phyloP scores from a whole-genome alignment of 1,140 invertebrate genomes.

The Sycophaga agraensis region DNA sequence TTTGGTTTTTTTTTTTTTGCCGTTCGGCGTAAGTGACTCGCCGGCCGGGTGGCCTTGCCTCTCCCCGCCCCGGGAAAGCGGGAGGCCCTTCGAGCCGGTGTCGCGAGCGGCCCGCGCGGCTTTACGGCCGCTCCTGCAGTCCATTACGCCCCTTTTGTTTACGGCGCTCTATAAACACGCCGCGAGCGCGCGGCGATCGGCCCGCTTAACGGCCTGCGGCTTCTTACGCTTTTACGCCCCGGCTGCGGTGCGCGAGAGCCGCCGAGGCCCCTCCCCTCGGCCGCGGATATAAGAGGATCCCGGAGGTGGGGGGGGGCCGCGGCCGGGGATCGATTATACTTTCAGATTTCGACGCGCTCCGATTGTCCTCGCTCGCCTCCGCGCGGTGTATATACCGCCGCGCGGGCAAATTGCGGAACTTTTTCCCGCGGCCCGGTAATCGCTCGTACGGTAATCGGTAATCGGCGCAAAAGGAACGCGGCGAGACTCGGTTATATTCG shows the following conservation, averaged over 20 bases:
- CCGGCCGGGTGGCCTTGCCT: too few species aligned
- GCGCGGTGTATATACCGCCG: too few species aligned
- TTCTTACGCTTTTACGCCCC: slow-evolving; percentile 44
- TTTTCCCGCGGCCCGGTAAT: slow-evolving; percentile 39
- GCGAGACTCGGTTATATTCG: too few species aligned
- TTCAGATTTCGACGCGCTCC: slow-evolving; percentile 46
- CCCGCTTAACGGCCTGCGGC: slow-evolving; percentile 46
- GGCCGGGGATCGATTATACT: slow-evolving; percentile 40
- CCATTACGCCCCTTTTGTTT: slow-evolving; percentile 58
- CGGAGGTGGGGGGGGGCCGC: too few species aligned
- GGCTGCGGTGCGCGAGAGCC: too few species aligned
- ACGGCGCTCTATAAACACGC: slow-evolving; percentile 54
- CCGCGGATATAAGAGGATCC: not conserved
- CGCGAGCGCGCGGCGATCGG: too few species aligned
- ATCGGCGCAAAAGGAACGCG: slow-evolving; percentile 37
- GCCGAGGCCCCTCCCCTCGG: not conserved
- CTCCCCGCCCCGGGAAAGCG: too few species aligned
- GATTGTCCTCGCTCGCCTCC: too few species aligned
- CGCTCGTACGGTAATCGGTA: slow-evolving; percentile 48
- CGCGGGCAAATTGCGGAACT: slow-evolving; percentile 20
- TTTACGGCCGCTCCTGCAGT: slow-evolving; percentile 56
- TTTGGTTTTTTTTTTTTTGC: too few species aligned
- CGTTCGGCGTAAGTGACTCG: too few species aligned
- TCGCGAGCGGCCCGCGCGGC: too few species aligned
- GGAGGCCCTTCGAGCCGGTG: too few species aligned